Conservation (phyloP, 2,888 invertebrate species). For the Metacarcinus magister region DNA sequence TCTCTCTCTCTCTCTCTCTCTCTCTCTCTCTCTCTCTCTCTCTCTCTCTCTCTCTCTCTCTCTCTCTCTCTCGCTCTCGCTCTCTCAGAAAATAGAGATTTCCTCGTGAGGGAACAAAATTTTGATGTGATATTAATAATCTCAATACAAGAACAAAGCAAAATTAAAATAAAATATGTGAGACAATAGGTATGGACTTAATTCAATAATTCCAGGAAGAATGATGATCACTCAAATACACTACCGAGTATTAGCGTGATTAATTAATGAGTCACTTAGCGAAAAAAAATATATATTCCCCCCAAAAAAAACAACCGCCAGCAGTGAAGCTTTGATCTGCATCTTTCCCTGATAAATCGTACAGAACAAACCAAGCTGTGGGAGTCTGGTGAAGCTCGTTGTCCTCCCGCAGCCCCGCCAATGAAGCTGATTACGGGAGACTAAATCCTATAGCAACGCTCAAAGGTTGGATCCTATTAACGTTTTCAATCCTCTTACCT, state of each 20-base stretch:
- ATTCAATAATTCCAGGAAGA: too few species aligned
- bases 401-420: background rate
- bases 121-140: too few species aligned
- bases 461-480: background rate
- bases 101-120: too few species aligned
- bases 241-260: too few species aligned
- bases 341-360: background rate
- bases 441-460: slow-evolving; percentile 12
- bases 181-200: too few species aligned
- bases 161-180: too few species aligned
- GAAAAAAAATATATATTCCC: background rate
- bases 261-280: too few species aligned
- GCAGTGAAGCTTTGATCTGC: background rate
- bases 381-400: too few species aligned
- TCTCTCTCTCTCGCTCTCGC: background rate
- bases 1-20: slow-evolving; percentile 36
- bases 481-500: slow-evolving; percentile 30
- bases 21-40: slow-evolving; percentile 37
- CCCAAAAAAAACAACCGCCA: background rate
- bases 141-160: too few species aligned
- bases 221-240: too few species aligned
- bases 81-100: background rate
- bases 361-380: background rate
- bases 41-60: slow-evolving; percentile 22
- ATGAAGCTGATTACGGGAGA: slow-evolving; percentile 13